Evolutionary conservation across 2,797 vertebrate genomes (phyloP).

Genomic region (Megaceryle alcyon): DNA sequence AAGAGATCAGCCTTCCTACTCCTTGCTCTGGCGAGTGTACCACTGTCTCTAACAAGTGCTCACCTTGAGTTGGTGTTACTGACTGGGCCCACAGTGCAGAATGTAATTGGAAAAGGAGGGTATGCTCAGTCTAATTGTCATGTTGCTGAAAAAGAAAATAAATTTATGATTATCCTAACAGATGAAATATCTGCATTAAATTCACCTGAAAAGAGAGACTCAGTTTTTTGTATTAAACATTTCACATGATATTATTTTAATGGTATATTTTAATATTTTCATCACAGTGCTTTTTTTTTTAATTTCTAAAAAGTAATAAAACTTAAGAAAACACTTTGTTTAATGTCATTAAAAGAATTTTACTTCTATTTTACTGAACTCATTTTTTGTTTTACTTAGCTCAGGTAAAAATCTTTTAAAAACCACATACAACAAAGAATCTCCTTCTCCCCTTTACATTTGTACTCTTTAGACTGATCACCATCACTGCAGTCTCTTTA

Average conservation of each 20-base stretch:
- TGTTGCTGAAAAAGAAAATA: background rate
- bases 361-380: background rate
- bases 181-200: background rate
- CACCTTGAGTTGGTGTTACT: background rate
- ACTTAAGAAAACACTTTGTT: background rate
- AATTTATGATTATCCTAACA: no score
- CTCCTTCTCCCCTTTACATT: background rate
- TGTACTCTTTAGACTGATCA: background rate
- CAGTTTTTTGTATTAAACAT: background rate
- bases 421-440: accelerated
- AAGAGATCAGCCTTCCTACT: background rate
- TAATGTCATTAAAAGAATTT: background rate
- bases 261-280: background rate
- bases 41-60: background rate
- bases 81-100: background rate
- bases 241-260: background rate
- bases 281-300: background rate
- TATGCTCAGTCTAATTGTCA: background rate
- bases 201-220: background rate
- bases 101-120: background rate
- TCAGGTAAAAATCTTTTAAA: background rate
- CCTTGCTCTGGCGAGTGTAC: background rate
- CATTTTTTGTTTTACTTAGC: background rate
- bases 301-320: background rate
- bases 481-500: background rate